Evolutionary conservation across 2,888 invertebrate genomes (phyloP).

Genomic region (Barypeithes pellucidus): DNA sequence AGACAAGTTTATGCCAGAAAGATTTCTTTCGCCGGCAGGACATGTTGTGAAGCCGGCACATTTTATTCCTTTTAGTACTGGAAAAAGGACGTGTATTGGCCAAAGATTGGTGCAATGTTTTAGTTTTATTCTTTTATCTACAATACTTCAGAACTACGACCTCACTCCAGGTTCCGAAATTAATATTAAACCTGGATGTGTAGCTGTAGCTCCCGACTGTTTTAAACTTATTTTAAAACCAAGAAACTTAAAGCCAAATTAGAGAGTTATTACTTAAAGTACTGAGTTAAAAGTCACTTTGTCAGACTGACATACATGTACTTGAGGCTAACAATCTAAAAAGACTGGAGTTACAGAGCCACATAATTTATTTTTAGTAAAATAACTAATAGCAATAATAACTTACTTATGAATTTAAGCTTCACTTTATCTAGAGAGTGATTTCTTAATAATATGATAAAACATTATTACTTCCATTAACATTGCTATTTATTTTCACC

Average conservation of each 20-base stretch:
- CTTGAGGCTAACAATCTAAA: slow-evolving; percentile 32
- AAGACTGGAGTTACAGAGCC: slow-evolving; percentile 52
- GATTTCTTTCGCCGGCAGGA: slow-evolving; percentile 76
- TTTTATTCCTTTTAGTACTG: slow-evolving; percentile 90
- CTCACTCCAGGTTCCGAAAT: slow-evolving; percentile 75
- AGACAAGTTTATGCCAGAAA: slow-evolving; percentile 80
- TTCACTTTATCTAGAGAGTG: slow-evolving; percentile 26
- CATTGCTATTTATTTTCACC: slow-evolving; percentile 44
- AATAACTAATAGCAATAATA: slow-evolving; percentile 25
- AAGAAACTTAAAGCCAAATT: slow-evolving; percentile 40
- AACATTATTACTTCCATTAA: slow-evolving; percentile 10
- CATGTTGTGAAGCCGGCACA: slow-evolving; percentile 76
- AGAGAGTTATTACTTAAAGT: background rate
- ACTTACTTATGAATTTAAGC: slow-evolving; percentile 18
- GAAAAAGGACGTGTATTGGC: slow-evolving; percentile 90
- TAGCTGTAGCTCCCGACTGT: slow-evolving; percentile 83
- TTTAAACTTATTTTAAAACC: slow-evolving; percentile 77
- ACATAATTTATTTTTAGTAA: slow-evolving; percentile 46
- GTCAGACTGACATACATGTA: slow-evolving; percentile 28
- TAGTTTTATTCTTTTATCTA: slow-evolving; percentile 82
- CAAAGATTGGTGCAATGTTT: slow-evolving; percentile 86
- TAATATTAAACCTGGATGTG: slow-evolving; percentile 79
- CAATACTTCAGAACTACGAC: slow-evolving; percentile 81
- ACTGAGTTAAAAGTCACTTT: slow-evolving; percentile 11
- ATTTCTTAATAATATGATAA: slow-evolving; percentile 4